Evolutionary conservation across 1,140 invertebrate species (phyloP).

Genomic region (Ephestia elutella): DNA sequence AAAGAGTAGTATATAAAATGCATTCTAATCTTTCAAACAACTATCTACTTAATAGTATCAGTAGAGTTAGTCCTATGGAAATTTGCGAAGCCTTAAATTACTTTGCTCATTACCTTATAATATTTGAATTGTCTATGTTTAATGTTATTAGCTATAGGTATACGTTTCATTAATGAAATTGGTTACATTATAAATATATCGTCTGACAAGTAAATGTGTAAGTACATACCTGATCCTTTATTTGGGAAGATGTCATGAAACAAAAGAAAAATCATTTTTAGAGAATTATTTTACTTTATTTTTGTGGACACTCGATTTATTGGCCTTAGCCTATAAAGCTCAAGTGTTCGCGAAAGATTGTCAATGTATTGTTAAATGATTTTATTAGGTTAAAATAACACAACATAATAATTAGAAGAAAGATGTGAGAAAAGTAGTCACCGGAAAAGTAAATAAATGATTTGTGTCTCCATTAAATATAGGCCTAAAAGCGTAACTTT

Average conservation of each 20-base stretch:
- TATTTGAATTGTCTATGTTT: no score
- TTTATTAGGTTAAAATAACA: no score
- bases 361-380: no score
- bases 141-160: no score
- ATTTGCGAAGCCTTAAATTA: slow-evolving; percentile 20
- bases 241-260: slow-evolving; percentile 43
- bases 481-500: slow-evolving; percentile 20
- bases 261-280: slow-evolving; percentile 27
- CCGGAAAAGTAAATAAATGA: background rate
- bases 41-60: slow-evolving; percentile 20
- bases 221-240: slow-evolving; percentile 58
- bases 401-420: no score
- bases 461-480: background rate
- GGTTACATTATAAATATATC: no score
- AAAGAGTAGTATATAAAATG: background rate
- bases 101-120: slow-evolving; percentile 17
- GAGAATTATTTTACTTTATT: background rate
- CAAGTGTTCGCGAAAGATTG: no score
- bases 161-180: no score
- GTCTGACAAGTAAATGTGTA: slow-evolving; percentile 5
- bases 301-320: no score
- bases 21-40: slow-evolving; percentile 9
- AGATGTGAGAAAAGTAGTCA: no score
- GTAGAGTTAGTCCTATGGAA: slow-evolving; percentile 6
- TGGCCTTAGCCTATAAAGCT: no score